A percentile compares a stretch with the other conserved stretches of the same genome.
Conservation (phyloP, 2,113 vertebrate species). For the Microcebus tavaratra region DNA sequence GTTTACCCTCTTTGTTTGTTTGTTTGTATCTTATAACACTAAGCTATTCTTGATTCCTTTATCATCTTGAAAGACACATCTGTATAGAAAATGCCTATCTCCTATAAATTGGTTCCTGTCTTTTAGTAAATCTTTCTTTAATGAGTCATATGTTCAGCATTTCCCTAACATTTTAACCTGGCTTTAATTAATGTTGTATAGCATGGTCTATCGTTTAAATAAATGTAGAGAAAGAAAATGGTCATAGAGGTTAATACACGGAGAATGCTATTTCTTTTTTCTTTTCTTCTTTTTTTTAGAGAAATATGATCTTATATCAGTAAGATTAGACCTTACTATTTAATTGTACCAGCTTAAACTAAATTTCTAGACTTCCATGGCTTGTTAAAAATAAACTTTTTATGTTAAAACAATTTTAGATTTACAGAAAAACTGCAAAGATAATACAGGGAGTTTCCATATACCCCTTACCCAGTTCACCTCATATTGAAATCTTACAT, state of each 20-base stretch:
- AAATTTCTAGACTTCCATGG: background rate
- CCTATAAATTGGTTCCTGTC: background rate
- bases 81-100: background rate
- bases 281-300: background rate
- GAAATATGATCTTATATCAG: background rate
- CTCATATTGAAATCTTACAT: background rate
- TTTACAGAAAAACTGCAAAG: background rate
- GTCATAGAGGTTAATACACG: background rate
- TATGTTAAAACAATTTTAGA: background rate
- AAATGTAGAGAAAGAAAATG: background rate
- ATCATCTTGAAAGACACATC: background rate
- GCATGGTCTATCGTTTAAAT: constrained; percentile 9
- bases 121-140: constrained; percentile 32
- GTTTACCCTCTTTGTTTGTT: background rate
- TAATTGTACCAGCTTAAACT: constrained; percentile 3
- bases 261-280: background rate
- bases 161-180: background rate
- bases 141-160: background rate
- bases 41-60: background rate
- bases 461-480: background rate
- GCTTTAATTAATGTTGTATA: background rate
- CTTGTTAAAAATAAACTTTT: constrained; percentile 27
- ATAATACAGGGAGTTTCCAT: background rate
- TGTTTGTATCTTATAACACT: background rate
- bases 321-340: background rate